Conservation (phyloP, 2,888 invertebrate genomes). For the Zhengitettix transpicula region DNA sequence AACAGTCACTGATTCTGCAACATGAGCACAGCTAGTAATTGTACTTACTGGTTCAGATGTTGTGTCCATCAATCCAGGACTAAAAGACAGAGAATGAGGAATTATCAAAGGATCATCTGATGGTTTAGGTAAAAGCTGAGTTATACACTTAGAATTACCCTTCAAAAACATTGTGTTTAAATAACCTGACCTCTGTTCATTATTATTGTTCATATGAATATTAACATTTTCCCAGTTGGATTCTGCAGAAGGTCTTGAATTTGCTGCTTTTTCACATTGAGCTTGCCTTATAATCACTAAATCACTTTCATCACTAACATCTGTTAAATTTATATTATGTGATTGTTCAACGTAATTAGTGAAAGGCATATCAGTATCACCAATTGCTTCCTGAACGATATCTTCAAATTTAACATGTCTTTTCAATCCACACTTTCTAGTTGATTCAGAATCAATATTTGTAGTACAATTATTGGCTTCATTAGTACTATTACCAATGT, state of each 20-base stretch:
- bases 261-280: too few species aligned
- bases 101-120: neutral
- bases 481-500: neutral
- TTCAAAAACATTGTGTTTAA: neutral
- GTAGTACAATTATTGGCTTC: neutral
- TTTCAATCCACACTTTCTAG: neutral
- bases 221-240: neutral
- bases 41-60: too few species aligned
- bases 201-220: neutral
- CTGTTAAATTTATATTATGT: neutral
- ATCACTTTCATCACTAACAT: neutral
- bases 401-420: slow-evolving; percentile 1
- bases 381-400: slow-evolving; percentile 12
- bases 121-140: neutral
- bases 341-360: neutral
- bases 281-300: neutral
- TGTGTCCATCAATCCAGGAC: neutral
- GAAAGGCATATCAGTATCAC: slow-evolving; percentile 10
- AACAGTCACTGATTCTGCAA: too few species aligned
- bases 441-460: neutral
- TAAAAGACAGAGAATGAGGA: neutral
- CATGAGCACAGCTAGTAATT: too few species aligned
- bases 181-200: neutral
- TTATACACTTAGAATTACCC: neutral
- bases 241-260: neutral